These are phyloP conservation scores for Percopsis transmontana DNA, from an alignment of 2,113 vertebrate genomes.

Conservation along the genomic window DNA sequence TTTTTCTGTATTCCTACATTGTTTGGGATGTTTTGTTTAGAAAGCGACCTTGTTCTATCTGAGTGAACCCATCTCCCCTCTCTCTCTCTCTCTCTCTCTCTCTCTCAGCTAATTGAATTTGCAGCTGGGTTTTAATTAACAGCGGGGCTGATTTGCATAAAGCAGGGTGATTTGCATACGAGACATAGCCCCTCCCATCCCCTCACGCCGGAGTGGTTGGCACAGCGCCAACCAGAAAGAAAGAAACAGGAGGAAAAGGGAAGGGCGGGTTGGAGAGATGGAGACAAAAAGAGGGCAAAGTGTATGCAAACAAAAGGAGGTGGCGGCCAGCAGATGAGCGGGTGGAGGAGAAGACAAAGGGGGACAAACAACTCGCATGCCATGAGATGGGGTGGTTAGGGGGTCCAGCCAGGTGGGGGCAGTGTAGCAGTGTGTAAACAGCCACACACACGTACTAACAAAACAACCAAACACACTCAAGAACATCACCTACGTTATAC, in stretches of 20 bases:
- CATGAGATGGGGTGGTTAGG: background rate
- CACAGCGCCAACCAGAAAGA: slow-evolving; percentile 46
- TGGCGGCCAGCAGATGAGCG: slow-evolving; percentile 41
- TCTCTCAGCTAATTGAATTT: slow-evolving; percentile 66
- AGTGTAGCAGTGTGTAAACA: slow-evolving; percentile 5
- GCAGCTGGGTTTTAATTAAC: slow-evolving; percentile 75
- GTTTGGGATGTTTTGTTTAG: slow-evolving; percentile 14
- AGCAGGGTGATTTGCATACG: slow-evolving; percentile 56
- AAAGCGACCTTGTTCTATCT: background rate
- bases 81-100: slow-evolving; percentile 19
- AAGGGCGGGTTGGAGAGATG: slow-evolving; percentile 4
- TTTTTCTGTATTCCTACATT: slow-evolving; percentile 28
- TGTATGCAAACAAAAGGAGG: slow-evolving; percentile 54
- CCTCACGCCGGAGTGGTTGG: slow-evolving; percentile 62
- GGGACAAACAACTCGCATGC: slow-evolving; percentile 39
- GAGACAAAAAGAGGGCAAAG: slow-evolving; percentile 50
- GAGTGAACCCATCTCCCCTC: slow-evolving; percentile 14
- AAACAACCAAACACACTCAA: background rate
- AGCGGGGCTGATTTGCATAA: slow-evolving; percentile 57
- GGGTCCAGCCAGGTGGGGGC: background rate
- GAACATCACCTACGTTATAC: background rate
- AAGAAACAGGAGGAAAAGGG: slow-evolving; percentile 38
- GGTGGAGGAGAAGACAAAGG: slow-evolving; percentile 37
- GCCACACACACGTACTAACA: background rate
- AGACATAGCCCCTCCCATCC: slow-evolving; percentile 20